Evolutionary conservation across 2,888 invertebrate species (phyloP).

Genomic region (Plusia festucae): DNA sequence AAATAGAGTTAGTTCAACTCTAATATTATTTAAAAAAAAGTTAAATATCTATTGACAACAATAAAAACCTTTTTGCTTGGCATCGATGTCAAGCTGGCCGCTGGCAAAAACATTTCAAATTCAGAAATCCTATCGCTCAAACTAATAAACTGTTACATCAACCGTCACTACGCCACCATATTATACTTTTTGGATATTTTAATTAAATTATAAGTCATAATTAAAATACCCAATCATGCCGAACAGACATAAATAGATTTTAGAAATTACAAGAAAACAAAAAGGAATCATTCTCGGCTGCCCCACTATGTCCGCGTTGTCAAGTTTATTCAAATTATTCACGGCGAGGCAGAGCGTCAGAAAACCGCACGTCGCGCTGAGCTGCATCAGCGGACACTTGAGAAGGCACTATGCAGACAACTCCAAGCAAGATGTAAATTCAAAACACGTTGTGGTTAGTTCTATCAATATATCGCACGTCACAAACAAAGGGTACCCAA

Average conservation of each 20-base stretch:
- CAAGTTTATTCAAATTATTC: slow-evolving; percentile 65
- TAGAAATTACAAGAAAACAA: slow-evolving; percentile 34
- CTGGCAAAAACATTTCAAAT: slow-evolving; percentile 57
- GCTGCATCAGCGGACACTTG: slow-evolving; percentile 46
- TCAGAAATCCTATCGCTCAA: slow-evolving; percentile 55
- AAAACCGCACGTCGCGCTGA: slow-evolving; percentile 48
- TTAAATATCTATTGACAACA: neutral
- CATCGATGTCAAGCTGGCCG: slow-evolving; percentile 13
- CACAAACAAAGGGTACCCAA: no score
- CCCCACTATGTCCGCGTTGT: slow-evolving; percentile 72
- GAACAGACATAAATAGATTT: slow-evolving; percentile 61
- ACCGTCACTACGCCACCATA: slow-evolving; percentile 71
- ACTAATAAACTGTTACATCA: slow-evolving; percentile 53
- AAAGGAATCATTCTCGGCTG: slow-evolving; percentile 60
- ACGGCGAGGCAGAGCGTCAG: slow-evolving; percentile 56
- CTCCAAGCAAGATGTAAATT: slow-evolving; percentile 64
- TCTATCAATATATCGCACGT: no score
- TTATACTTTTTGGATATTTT: slow-evolving; percentile 53
- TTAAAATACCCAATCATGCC: slow-evolving; percentile 65
- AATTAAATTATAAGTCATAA: slow-evolving; percentile 55
- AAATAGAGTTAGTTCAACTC: neutral
- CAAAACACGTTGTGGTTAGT: slow-evolving; percentile 72
- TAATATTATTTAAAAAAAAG: neutral
- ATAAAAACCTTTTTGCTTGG: slow-evolving; percentile 28
- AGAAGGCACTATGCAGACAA: slow-evolving; percentile 69